Evolutionary conservation across 1,140 invertebrate species (phyloP).

Genomic region (Tyrophagus putrescentiae): DNA sequence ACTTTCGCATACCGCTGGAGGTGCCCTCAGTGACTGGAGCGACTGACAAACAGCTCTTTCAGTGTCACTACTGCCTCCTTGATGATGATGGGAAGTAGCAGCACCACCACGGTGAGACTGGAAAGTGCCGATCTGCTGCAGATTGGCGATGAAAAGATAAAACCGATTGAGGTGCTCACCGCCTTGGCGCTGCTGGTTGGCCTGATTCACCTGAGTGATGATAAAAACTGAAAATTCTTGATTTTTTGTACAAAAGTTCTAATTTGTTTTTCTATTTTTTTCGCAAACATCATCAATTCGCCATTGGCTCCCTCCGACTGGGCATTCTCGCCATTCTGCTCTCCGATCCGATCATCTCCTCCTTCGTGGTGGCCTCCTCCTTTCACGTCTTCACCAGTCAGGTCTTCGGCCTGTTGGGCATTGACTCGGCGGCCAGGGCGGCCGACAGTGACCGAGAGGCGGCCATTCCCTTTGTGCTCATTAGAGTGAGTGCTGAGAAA

Average conservation of each 20-base stretch:
- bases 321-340: conserved; percentile 37
- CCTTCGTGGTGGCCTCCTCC: conserved; percentile 38
- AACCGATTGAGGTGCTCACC: neutral
- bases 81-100: no score
- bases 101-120: no score
- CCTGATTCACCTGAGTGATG: conserved; percentile 6
- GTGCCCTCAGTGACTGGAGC: no score
- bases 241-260: no score
- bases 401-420: conserved; percentile 36
- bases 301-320: conserved; percentile 33
- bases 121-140: no score
- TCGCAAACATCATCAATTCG: neutral
- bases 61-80: no score
- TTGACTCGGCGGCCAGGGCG: conserved; percentile 29
- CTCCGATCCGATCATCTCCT: conserved; percentile 37
- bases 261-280: neutral
- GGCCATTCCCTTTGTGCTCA: neutral
- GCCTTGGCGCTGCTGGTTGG: neutral
- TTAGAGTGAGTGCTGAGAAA: no score
- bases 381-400: conserved; percentile 39
- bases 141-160: no score
- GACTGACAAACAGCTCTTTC: no score
- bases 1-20: no score
- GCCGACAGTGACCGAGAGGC: neutral
- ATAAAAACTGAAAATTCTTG: conserved; percentile 1